Evolutionary conservation across 2,888 invertebrate species (phyloP).

Genomic region (Apomyelois bistriatella): DNA sequence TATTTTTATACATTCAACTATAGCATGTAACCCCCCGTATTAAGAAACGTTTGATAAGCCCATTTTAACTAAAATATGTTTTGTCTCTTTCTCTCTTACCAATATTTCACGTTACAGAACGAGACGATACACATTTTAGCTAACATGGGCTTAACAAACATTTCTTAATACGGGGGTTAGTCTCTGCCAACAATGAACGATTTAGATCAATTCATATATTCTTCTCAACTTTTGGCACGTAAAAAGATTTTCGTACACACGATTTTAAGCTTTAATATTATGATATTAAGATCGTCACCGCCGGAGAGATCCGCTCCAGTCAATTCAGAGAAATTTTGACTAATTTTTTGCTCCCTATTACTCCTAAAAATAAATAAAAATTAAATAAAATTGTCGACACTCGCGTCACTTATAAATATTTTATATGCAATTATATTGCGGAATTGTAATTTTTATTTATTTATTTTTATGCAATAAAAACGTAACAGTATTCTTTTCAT

Average conservation of each 20-base stretch:
- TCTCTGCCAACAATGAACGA: too few relatives aligned
- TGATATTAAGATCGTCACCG: constrained; percentile 10
- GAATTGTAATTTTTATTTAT: constrained; percentile 32
- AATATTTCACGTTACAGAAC: too few relatives aligned
- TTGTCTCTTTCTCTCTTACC: too few relatives aligned
- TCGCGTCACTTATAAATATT: constrained; percentile 40
- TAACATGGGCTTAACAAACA: too few relatives aligned
- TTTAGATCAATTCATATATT: too few relatives aligned
- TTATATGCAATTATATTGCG: constrained; percentile 51
- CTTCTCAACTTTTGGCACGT: constrained; percentile 12
- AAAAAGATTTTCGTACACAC: constrained; percentile 1
- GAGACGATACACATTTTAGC: too few relatives aligned
- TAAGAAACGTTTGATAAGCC: too few relatives aligned
- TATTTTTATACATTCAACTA: background rate
- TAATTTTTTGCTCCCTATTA: constrained; percentile 45
- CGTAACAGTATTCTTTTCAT: background rate
- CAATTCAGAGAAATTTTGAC: constrained; percentile 31
- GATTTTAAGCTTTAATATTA: constrained; percentile 10
- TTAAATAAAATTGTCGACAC: constrained; percentile 54
- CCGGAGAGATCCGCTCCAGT: constrained; percentile 44
- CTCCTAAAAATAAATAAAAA: constrained; percentile 62
- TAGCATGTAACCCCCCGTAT: background rate
- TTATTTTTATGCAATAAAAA: constrained; percentile 14
- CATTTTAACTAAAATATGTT: too few relatives aligned
- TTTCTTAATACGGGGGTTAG: too few relatives aligned